phyloP scores from a whole-genome alignment of 2,113 vertebrate genomes.

The Pithys albifrons region DNA sequence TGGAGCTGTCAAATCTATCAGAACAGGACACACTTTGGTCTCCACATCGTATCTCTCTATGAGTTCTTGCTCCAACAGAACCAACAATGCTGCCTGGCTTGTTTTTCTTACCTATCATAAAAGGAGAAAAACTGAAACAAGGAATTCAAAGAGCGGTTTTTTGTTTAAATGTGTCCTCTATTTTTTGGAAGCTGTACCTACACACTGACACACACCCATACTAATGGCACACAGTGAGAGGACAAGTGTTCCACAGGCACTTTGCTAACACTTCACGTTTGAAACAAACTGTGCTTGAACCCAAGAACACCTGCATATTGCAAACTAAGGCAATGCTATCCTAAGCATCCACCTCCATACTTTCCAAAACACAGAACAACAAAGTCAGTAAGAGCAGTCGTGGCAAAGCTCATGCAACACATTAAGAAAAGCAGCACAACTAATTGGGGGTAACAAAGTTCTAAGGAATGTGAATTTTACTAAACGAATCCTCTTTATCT shows the following conservation, averaged over 20 bases:
- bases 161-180: background rate
- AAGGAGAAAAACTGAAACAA: background rate
- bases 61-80: constrained; percentile 87
- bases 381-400: background rate
- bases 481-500: background rate
- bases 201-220: background rate
- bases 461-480: background rate
- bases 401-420: background rate
- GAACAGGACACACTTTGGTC: constrained; percentile 87
- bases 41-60: constrained; percentile 86
- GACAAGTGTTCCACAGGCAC: background rate
- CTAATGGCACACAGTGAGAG: background rate
- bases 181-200: background rate
- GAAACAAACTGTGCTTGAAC: background rate
- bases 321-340: background rate
- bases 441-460: background rate
- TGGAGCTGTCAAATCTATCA: constrained; percentile 87
- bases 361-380: background rate
- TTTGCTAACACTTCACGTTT: background rate
- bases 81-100: constrained; percentile 86
- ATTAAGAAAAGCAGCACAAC: background rate
- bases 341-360: background rate
- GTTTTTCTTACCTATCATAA: constrained; percentile 84
- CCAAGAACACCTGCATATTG: background rate
- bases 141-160: background rate